Percentiles rank a stretch among this genome's conserved stretches.
These are phyloP conservation scores for Zoanthus solanderi DNA, from an alignment of 92 coral and sea anemone species.

Conservation along the genomic window DNA sequence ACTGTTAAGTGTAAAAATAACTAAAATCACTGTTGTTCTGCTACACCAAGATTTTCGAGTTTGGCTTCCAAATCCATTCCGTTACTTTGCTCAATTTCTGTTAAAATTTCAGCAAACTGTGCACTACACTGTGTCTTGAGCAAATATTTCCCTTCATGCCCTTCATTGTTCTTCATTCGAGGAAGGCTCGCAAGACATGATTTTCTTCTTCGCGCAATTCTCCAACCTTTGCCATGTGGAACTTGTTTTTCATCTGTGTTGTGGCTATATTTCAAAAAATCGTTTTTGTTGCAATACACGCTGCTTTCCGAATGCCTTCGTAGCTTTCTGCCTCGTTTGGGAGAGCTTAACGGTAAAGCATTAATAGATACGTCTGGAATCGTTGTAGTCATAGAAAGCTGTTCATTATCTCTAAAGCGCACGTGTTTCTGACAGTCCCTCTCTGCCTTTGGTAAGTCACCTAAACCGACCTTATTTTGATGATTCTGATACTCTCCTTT, in stretches of 20 bases:
- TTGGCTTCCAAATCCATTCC: not conserved
- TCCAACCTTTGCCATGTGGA: not conserved
- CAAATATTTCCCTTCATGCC: conserved; percentile 13
- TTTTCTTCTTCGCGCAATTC: not conserved
- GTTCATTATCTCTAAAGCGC: not conserved
- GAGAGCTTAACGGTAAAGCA: not conserved
- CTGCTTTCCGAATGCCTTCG: not conserved
- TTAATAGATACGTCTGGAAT: not conserved
- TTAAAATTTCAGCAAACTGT: conserved; percentile 33
- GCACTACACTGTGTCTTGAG: conserved; percentile 29
- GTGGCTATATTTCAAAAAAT: too few relatives aligned
- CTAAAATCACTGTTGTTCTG: not conserved
- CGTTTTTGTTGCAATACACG: too few relatives aligned
- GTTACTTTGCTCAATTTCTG: conserved; percentile 7
- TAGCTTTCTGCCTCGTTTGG: not conserved
- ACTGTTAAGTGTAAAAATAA: not conserved
- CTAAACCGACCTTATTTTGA: not conserved
- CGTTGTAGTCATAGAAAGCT: not conserved
- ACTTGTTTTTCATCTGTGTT: not conserved
- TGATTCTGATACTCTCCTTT: not conserved
- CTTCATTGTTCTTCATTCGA: not conserved
- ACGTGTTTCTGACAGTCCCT: not conserved
- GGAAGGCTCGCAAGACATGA: not conserved
- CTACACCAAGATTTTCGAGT: not conserved
- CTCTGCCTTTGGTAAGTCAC: not conserved